Conservation (phyloP, 2,113 vertebrate genomes). For the Mesitornis unicolor region DNA sequence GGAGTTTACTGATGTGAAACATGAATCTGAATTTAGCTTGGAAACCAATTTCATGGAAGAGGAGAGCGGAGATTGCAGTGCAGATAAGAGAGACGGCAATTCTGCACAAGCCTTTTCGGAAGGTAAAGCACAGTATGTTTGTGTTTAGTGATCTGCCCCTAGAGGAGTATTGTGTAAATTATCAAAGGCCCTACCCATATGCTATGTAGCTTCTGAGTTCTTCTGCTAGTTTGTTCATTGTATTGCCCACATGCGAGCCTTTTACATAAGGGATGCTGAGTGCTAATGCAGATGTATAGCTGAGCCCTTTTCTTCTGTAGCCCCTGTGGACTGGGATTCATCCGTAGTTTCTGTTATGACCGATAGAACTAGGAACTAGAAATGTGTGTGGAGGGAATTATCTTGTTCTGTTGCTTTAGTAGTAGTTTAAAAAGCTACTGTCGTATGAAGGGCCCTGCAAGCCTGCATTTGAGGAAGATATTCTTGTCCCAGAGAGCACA, state of each 20-base stretch:
- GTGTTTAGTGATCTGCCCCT: neutral
- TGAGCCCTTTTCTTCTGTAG: neutral
- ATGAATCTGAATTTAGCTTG: slow-evolving; percentile 89
- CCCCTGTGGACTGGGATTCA: neutral
- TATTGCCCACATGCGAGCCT: neutral
- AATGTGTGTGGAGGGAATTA: neutral
- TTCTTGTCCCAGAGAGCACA: neutral
- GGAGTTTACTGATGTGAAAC: slow-evolving; percentile 86
- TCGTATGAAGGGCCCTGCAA: neutral
- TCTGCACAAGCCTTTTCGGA: slow-evolving; percentile 2
- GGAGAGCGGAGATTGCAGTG: slow-evolving; percentile 23
- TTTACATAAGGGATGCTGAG: neutral
- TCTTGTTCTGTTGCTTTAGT: neutral
- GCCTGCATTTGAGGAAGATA: neutral
- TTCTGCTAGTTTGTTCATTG: neutral
- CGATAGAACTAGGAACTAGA: neutral
- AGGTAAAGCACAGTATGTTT: slow-evolving; percentile 51
- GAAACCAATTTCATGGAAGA: slow-evolving; percentile 87
- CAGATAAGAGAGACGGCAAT: neutral
- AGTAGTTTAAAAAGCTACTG: neutral
- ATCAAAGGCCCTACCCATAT: neutral
- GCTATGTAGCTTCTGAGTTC: neutral
- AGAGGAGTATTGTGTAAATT: neutral
- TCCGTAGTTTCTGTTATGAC: neutral
- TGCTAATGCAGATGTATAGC: neutral